Base-by-base conservation (phyloP, 2,113 vertebrate genomes). In the Plectropomus leopardus region DNA sequence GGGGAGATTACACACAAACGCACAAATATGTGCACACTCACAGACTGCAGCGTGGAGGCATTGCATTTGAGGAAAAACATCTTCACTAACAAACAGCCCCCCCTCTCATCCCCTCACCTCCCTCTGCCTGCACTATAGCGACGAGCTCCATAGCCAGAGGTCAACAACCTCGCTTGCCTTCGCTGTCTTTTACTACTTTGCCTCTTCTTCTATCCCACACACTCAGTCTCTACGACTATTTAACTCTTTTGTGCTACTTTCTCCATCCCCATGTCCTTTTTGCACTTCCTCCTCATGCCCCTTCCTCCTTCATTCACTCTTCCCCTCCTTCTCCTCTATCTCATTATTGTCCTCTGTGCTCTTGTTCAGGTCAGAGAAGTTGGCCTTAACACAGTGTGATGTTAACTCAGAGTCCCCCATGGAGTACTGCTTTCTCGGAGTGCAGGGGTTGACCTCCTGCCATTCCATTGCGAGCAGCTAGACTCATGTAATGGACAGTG, bases 1-100 rank as follows among this genome's bases (percentile, higher is more conserved):
- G 82, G 85, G 92, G 94, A 94, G 92, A 94, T 94, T 93, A 95
- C 88, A 88, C 89, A 84, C 89, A 89, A 64, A 83, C 78, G 82
- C 57, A 76, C 60, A 48, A 51, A 50, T 34, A 55, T 28, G 50
- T 63, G 64, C 78, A 76, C 61, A 42, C 86, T 78, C 42, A 14
- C 67, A 71, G 64, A 75, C 74, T 76, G 64, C 80, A 64, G 69
- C 32, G 4, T 21, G 2, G 73, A 83, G 79, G 84, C 60, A 16
- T 81, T 82, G 82, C 88, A 85, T 92, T 91, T 90, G 82, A 92
- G 78, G 80, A 83, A 90, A 89, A 91, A 86, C 84, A 91, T 92
- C 80, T 92, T 91, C 64, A 78, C 90, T 88, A 86, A 86, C 88
- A 90, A 88, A 87, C 83, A 75, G 48, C 21, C 34, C 64, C 23